Evolutionary conservation across 2,797 vertebrate genomes (phyloP).

Genomic region (Propithecus perrieri): DNA sequence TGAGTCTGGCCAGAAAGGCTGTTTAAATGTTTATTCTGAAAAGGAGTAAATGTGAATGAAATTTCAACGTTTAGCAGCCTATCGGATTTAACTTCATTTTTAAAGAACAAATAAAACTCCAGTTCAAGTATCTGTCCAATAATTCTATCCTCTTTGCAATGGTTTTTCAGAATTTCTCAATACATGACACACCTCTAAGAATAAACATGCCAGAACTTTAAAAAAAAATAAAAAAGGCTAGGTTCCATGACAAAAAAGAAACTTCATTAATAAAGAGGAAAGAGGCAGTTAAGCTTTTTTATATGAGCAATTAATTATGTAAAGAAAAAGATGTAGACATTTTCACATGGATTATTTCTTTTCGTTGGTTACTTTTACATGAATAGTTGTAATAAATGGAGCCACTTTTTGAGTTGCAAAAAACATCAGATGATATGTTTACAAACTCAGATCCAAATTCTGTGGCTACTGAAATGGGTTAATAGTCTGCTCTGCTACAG

Average conservation of each 20-base stretch:
- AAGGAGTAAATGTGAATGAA: neutral
- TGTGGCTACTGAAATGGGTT: constrained; percentile 46
- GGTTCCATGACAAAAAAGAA: neutral
- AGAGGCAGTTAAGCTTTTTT: neutral
- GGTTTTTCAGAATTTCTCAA: neutral
- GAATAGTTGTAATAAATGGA: neutral
- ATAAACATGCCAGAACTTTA: neutral
- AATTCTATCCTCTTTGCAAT: neutral
- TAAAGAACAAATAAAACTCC: neutral
- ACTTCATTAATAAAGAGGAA: neutral
- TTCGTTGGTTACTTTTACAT: constrained; percentile 15
- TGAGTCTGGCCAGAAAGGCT: neutral
- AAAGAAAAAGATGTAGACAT: neutral
- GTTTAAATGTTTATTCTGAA: neutral
- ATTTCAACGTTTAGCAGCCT: neutral
- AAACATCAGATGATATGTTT: neutral
- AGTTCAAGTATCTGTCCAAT: neutral
- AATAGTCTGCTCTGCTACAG: constrained; percentile 28
- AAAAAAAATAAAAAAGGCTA: neutral
- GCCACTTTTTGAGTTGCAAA: constrained; percentile 24
- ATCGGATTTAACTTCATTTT: neutral
- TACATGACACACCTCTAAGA: neutral
- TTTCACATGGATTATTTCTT: neutral
- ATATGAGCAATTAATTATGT: neutral
- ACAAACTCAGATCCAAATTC: constrained; percentile 29